Conservation (phyloP, 2,888 invertebrate species). For the Serrognathus titanus region DNA sequence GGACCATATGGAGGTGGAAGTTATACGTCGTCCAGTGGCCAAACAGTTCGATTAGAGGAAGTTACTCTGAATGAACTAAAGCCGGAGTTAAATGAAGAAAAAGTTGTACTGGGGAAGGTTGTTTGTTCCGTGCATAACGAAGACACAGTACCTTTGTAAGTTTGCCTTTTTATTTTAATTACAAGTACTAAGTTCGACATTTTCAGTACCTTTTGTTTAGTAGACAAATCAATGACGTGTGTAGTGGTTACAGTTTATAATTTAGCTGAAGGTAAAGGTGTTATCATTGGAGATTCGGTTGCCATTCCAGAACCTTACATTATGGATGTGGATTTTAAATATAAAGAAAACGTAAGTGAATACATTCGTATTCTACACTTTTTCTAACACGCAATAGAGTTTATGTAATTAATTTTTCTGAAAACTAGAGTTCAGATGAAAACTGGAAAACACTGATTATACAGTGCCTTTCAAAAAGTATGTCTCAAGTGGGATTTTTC, state of each 20-base stretch:
- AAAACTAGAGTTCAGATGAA: too few species aligned
- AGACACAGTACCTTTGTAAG: constrained; percentile 76
- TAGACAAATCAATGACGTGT: constrained; percentile 69
- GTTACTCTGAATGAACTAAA: constrained; percentile 55
- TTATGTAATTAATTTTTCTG: too few species aligned
- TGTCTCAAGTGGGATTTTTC: too few species aligned
- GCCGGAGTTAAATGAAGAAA: constrained; percentile 63
- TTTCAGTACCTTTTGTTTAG: constrained; percentile 75
- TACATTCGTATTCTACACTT: too few species aligned
- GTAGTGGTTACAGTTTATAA: constrained; percentile 80
- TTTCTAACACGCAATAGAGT: too few species aligned
- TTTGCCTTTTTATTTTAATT: constrained; percentile 30
- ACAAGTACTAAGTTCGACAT: constrained; percentile 3
- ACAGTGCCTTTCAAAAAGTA: too few species aligned
- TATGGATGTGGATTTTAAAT: constrained; percentile 57
- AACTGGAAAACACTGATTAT: too few species aligned
- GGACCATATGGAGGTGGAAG: constrained; percentile 66
- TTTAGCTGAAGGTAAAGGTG: constrained; percentile 75
- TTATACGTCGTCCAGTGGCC: constrained; percentile 50
- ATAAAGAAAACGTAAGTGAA: constrained; percentile 54
- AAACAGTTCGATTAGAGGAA: constrained; percentile 52
- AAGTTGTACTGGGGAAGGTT: constrained; percentile 72
- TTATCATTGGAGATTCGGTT: constrained; percentile 80
- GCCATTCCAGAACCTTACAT: constrained; percentile 75
- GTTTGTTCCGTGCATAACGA: constrained; percentile 76